Evolutionary conservation across 2,113 vertebrate species (phyloP).

Genomic region (Leptobrachium leishanense): DNA sequence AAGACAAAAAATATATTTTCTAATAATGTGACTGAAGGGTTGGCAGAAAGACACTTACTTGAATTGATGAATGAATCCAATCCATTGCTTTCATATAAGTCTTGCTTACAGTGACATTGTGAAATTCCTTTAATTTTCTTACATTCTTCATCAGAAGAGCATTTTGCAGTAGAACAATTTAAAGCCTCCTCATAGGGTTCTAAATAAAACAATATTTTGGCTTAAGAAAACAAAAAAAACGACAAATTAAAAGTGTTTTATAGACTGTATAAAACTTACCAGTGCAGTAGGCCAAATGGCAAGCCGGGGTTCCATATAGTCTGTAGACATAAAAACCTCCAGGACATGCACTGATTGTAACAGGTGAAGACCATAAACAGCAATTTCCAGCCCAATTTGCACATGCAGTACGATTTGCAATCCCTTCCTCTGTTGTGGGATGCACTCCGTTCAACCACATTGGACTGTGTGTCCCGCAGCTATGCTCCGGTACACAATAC

Average conservation of each 20-base stretch:
- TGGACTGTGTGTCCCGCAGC: conserved; percentile 48
- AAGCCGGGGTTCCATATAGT: conserved; percentile 12
- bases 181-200: no score
- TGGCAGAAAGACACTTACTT: not conserved
- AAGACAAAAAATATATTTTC: not conserved
- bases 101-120: conserved; percentile 38
- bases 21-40: not conserved
- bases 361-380: conserved; percentile 41
- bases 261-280: conserved; percentile 54
- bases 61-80: not conserved
- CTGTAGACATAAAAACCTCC: conserved; percentile 51
- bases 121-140: conserved; percentile 22
- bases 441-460: conserved; percentile 56
- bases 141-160: conserved; percentile 51
- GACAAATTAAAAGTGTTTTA: no score
- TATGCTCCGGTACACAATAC: not conserved
- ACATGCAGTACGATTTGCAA: conserved; percentile 46
- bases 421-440: conserved; percentile 28
- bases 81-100: no score
- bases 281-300: conserved; percentile 54
- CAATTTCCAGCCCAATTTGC: conserved; percentile 54
- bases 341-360: conserved; percentile 51
- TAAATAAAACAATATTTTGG: no score
- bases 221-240: no score
- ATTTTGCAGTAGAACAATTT: not conserved